phyloP scores from a whole-genome alignment of 2,888 invertebrate genomes.

The Pristionchus arcanus region DNA sequence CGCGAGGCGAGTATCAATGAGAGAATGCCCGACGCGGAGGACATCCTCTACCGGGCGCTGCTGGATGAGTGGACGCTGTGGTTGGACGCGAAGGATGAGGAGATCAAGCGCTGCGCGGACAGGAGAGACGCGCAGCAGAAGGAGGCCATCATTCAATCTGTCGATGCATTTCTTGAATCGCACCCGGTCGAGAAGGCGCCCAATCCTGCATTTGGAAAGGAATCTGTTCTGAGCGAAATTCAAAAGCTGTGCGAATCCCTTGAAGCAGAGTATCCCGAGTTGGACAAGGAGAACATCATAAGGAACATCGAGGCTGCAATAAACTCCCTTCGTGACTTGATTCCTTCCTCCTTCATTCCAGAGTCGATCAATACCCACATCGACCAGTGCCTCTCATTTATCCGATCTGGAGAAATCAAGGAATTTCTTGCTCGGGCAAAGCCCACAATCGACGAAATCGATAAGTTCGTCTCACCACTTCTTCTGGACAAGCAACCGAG shows the following conservation, averaged over 20 bases:
- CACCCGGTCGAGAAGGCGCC: background rate
- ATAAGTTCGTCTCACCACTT: background rate
- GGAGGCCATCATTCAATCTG: background rate
- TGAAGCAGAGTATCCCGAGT: too few relatives aligned
- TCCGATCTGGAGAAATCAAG: background rate
- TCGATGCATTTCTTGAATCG: background rate
- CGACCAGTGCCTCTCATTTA: too few relatives aligned
- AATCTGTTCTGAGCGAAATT: background rate
- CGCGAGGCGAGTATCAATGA: background rate
- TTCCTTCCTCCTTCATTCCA: too few relatives aligned
- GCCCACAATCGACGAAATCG: background rate
- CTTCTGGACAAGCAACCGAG: background rate
- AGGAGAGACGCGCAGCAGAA: background rate
- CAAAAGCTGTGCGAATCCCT: background rate
- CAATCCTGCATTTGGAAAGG: background rate
- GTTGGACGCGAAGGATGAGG: background rate
- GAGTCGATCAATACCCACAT: too few relatives aligned
- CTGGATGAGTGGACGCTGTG: slow-evolving; percentile 28
- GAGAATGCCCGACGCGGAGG: background rate
- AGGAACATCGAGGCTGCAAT: too few relatives aligned
- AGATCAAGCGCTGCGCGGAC: background rate
- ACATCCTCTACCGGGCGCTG: background rate
- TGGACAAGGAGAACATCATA: too few relatives aligned
- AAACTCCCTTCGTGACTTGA: too few relatives aligned
- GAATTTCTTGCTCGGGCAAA: too few relatives aligned